phyloP scores from a whole-genome alignment of 2,797 vertebrate species.

The Helarctos malayanus region DNA sequence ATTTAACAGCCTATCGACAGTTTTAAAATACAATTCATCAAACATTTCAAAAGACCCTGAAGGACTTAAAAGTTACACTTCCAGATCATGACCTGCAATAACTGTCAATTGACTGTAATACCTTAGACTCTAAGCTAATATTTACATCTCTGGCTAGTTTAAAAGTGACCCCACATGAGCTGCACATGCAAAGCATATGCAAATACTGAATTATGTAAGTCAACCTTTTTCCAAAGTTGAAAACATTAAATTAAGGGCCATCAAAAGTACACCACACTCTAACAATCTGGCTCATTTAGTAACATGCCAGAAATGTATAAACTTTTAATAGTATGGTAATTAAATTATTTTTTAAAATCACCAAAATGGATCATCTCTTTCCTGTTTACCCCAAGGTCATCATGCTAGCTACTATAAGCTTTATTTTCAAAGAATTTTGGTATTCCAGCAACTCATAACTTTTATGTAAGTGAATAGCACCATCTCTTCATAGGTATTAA shows the following conservation, averaged over 20 bases:
- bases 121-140: slow-evolving; percentile 66
- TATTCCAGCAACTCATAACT: not conserved
- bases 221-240: not conserved
- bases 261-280: slow-evolving; percentile 8
- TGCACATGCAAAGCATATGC: slow-evolving; percentile 12
- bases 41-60: slow-evolving; percentile 82
- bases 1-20: slow-evolving; percentile 85
- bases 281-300: not conserved
- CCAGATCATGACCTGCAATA: slow-evolving; percentile 78
- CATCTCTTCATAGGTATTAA: not conserved
- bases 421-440: not conserved
- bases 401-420: not conserved
- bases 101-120: slow-evolving; percentile 73
- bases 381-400: not conserved
- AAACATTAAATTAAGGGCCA: slow-evolving; percentile 69
- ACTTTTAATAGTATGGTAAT: not conserved
- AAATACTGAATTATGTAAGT: slow-evolving; percentile 43
- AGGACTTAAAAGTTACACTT: slow-evolving; percentile 80
- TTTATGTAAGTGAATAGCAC: not conserved
- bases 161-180: not conserved
- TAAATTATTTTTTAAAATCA: not conserved
- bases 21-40: slow-evolving; percentile 88
- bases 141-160: slow-evolving; percentile 43
- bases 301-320: slow-evolving; percentile 38
- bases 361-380: not conserved